These are phyloP conservation scores for Temnothorax ravouxi DNA, from an alignment of 2,888 invertebrate genomes.

Conservation along the genomic window DNA sequence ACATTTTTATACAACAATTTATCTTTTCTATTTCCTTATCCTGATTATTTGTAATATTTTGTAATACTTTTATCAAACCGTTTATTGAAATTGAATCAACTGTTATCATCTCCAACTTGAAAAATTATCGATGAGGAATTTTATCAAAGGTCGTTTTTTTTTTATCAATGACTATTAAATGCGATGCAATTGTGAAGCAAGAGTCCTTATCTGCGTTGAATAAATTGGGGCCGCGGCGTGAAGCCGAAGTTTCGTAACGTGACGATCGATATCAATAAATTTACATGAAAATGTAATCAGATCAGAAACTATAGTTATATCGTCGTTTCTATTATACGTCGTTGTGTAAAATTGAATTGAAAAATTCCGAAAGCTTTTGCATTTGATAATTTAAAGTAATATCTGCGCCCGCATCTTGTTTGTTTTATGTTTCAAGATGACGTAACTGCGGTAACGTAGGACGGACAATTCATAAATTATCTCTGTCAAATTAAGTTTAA, in stretches of 20 bases:
- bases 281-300: slow-evolving; percentile 7
- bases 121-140: neutral
- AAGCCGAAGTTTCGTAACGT: neutral
- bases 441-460: neutral
- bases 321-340: neutral
- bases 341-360: neutral
- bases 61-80: neutral
- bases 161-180: neutral
- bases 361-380: neutral
- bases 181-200: neutral
- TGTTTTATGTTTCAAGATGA: neutral
- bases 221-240: neutral
- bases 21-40: neutral
- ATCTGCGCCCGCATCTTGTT: neutral
- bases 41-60: neutral
- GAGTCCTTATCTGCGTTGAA: neutral
- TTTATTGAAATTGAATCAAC: neutral
- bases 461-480: neutral
- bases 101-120: neutral
- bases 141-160: neutral
- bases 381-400: neutral
- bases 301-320: neutral
- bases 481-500: neutral
- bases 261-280: neutral
- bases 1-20: neutral